These are phyloP conservation scores for Dissostichus mawsoni DNA, from an alignment of 2,113 vertebrate species.

Conservation along the genomic window DNA sequence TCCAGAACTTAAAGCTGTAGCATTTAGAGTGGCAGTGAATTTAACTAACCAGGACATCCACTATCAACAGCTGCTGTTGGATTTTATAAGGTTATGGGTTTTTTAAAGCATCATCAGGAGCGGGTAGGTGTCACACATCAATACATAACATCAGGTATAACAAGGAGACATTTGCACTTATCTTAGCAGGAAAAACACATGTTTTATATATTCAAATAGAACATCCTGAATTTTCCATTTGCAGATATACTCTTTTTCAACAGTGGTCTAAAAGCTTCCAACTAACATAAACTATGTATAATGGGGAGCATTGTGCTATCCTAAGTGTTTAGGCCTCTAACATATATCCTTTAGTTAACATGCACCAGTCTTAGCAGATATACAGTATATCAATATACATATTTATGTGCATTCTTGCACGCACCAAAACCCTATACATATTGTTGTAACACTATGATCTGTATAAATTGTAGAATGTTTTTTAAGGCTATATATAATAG, in stretches of 20 bases:
- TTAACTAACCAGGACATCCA: no score
- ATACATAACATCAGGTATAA: neutral
- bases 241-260: neutral
- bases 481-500: no score
- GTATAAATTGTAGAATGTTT: no score
- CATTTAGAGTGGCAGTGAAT: no score
- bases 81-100: no score
- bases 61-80: no score
- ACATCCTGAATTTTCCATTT: neutral
- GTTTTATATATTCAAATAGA: neutral
- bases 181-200: neutral
- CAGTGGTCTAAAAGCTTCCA: neutral
- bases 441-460: no score
- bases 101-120: neutral
- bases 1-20: no score
- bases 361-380: neutral
- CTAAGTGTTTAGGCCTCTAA: neutral
- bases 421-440: neutral
- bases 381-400: no score
- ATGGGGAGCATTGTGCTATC: neutral
- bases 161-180: neutral
- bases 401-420: no score
- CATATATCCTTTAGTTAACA: neutral
- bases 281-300: neutral
- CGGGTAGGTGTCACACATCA: neutral